Evolutionary conservation across 1,140 invertebrate genomes (phyloP).

Genomic region (Ylistrum balloti): DNA sequence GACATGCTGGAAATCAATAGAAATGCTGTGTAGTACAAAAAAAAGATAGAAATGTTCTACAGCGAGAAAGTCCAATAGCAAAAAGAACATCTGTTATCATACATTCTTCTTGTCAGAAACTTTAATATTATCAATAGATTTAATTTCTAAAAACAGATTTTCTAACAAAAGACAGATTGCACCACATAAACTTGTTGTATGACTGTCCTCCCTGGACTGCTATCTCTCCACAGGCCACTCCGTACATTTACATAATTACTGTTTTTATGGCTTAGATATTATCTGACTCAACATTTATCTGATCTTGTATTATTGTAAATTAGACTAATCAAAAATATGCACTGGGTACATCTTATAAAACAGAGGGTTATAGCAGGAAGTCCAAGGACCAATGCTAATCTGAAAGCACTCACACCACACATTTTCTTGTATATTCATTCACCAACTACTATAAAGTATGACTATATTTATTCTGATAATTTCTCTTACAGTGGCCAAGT

Average conservation of each 20-base stretch:
- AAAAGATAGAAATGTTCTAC: background rate
- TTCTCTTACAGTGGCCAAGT: background rate
- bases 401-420: background rate
- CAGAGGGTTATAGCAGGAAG: background rate
- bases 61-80: background rate
- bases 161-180: constrained; percentile 33
- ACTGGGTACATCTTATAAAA: constrained; percentile 27
- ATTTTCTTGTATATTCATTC: no score
- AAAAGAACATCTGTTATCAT: constrained; percentile 27
- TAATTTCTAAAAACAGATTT: constrained; percentile 18
- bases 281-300: background rate
- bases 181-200: background rate
- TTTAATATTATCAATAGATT: constrained; percentile 10
- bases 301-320: background rate
- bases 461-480: background rate
- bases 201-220: background rate
- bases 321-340: constrained; percentile 35
- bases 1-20: background rate
- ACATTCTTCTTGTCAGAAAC: background rate
- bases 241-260: constrained; percentile 40
- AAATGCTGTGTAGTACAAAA: background rate
- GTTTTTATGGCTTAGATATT: constrained; percentile 15
- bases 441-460: background rate
- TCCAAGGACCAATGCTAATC: background rate
- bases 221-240: background rate